These are phyloP conservation scores for Schrankia costaestrigalis DNA, from an alignment of 2,888 invertebrate species.

Conservation along the genomic window DNA sequence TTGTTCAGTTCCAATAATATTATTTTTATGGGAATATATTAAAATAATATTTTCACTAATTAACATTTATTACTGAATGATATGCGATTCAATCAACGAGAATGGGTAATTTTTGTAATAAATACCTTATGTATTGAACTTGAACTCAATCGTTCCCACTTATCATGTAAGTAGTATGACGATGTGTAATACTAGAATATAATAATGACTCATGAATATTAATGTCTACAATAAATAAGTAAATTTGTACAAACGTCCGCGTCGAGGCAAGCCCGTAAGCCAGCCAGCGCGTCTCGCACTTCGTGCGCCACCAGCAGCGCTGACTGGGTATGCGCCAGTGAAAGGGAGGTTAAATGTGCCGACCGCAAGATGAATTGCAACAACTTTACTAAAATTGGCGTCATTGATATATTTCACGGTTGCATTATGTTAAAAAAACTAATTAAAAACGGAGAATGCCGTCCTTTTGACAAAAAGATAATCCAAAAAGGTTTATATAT, in stretches of 20 bases:
- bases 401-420: conserved; percentile 71
- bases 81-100: too few species aligned
- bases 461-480: conserved; percentile 22
- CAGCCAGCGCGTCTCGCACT: conserved; percentile 63
- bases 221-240: neutral
- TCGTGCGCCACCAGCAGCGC: conserved; percentile 21
- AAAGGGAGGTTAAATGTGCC: conserved; percentile 74
- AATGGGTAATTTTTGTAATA: too few species aligned
- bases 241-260: conserved; percentile 9
- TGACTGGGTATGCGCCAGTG: conserved; percentile 50
- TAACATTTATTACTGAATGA: too few species aligned
- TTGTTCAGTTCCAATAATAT: too few species aligned
- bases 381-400: conserved; percentile 77
- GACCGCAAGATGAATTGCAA: conserved; percentile 67
- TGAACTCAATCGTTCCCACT: too few species aligned
- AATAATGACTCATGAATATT: too few species aligned
- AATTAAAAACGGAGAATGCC: conserved; percentile 43
- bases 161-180: too few species aligned
- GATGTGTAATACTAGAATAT: too few species aligned
- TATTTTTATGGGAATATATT: too few species aligned
- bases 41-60: too few species aligned
- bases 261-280: conserved; percentile 27
- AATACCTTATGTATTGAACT: too few species aligned
- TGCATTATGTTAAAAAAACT: conserved; percentile 61
- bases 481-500: conserved; percentile 22